Conservation (phyloP, 2,113 vertebrate species). For the Callionymus lyra region DNA sequence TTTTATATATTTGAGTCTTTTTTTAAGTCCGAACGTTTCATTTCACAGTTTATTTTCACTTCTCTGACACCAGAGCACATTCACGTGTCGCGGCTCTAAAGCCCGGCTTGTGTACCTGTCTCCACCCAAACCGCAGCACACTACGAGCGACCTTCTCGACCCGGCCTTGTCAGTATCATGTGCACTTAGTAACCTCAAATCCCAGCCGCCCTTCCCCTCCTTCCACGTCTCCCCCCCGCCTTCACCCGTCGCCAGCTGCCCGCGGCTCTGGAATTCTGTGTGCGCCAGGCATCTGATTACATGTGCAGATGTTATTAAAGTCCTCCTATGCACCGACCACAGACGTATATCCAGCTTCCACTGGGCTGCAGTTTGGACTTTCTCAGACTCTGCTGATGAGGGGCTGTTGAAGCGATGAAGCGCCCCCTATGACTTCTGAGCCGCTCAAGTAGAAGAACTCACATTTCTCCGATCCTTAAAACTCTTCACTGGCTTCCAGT, state of each 20-base stretch:
- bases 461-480: too few relatives aligned
- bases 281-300: conserved; percentile 54
- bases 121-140: conserved; percentile 18
- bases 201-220: conserved; percentile 13
- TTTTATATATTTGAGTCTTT: too few relatives aligned
- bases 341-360: conserved; percentile 22
- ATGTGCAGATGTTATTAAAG: conserved; percentile 57
- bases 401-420: too few relatives aligned
- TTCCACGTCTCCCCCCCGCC: conserved; percentile 2
- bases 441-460: too few relatives aligned
- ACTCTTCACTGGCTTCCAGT: too few relatives aligned
- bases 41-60: too few relatives aligned
- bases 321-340: conserved; percentile 34
- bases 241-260: conserved; percentile 20
- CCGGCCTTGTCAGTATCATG: conserved; percentile 12
- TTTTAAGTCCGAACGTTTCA: too few relatives aligned
- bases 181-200: conserved; percentile 32
- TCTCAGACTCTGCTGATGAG: too few relatives aligned
- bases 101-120: conserved; percentile 24
- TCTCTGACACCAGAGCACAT: too few relatives aligned
- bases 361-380: not conserved
- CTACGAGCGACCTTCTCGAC: conserved; percentile 13
- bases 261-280: conserved; percentile 38
- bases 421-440: too few relatives aligned
- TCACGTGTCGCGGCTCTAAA: conserved; percentile 10